A percentile compares a stretch with the other conserved stretches of the same genome.
phyloP scores from a whole-genome alignment of 2,888 invertebrate genomes.

The Altica lythri region DNA sequence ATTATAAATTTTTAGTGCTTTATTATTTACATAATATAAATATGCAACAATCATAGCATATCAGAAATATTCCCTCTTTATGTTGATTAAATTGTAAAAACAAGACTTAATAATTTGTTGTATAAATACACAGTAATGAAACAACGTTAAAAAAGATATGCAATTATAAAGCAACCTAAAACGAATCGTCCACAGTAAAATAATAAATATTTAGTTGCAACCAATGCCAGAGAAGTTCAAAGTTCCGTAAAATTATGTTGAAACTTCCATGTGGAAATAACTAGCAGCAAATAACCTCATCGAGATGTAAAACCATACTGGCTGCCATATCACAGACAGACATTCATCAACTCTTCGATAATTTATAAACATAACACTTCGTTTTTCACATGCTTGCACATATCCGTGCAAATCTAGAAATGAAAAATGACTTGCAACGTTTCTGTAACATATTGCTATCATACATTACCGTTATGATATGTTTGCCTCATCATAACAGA shows the following conservation, averaged over 20 bases:
- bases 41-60: too few relatives aligned
- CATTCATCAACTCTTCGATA: conserved; percentile 41
- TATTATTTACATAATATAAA: too few relatives aligned
- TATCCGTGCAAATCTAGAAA: conserved; percentile 39
- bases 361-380: conserved; percentile 42
- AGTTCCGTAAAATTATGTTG: conserved; percentile 5
- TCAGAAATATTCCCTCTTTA: too few relatives aligned
- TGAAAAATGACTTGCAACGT: conserved; percentile 42
- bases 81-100: too few relatives aligned
- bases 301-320: conserved; percentile 15
- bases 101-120: too few relatives aligned
- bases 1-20: too few relatives aligned
- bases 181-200: too few relatives aligned
- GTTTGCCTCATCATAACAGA: conserved; percentile 29
- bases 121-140: too few relatives aligned
- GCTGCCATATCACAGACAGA: conserved; percentile 28
- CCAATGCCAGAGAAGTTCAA: background rate
- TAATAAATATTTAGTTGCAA: background rate
- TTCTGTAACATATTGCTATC: conserved; percentile 40
- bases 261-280: conserved; percentile 11
- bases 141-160: too few relatives aligned
- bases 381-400: conserved; percentile 42
- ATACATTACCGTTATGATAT: conserved; percentile 36
- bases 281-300: conserved; percentile 22
- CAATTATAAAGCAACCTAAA: too few relatives aligned